A percentile compares a stretch with the other conserved stretches of the same genome.
These are phyloP conservation scores for Diarsia rubi DNA, from an alignment of 2,888 invertebrate species.

Conservation along the genomic window DNA sequence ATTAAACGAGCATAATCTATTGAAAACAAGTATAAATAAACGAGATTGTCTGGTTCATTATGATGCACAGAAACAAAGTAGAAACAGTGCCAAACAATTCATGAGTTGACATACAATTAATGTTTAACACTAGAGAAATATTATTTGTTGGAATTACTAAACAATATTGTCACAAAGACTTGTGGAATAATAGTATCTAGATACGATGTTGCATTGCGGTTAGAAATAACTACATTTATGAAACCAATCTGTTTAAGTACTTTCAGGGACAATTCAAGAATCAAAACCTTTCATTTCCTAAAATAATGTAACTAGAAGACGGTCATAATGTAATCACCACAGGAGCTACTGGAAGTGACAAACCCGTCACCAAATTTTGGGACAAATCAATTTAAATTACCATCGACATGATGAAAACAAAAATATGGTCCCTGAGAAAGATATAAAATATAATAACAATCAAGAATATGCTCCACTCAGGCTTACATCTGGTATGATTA, in stretches of 20 bases:
- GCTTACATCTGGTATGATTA: neutral
- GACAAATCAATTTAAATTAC: no score
- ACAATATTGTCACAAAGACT: conserved; percentile 3
- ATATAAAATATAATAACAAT: neutral
- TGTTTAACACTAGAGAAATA: neutral
- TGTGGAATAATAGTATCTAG: neutral
- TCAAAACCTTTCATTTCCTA: neutral
- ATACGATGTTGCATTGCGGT: neutral
- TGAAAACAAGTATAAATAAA: conserved; percentile 32
- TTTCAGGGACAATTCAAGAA: neutral
- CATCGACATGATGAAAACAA: no score
- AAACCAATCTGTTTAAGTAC: neutral
- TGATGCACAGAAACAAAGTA: conserved; percentile 2
- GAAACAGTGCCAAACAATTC: conserved; percentile 29
- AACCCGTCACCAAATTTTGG: no score
- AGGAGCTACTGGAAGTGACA: no score
- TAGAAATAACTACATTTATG: neutral
- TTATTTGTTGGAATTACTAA: conserved; percentile 25
- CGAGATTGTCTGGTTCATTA: conserved; percentile 15
- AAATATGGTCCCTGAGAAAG: neutral
- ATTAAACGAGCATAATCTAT: conserved; percentile 33
- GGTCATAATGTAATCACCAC: no score
- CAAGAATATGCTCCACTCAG: no score
- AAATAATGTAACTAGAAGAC: neutral
- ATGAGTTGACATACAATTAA: conserved; percentile 21